Base-by-base conservation (phyloP, 1,140 invertebrate genomes). In the Drosophila prosaltans region DNA sequence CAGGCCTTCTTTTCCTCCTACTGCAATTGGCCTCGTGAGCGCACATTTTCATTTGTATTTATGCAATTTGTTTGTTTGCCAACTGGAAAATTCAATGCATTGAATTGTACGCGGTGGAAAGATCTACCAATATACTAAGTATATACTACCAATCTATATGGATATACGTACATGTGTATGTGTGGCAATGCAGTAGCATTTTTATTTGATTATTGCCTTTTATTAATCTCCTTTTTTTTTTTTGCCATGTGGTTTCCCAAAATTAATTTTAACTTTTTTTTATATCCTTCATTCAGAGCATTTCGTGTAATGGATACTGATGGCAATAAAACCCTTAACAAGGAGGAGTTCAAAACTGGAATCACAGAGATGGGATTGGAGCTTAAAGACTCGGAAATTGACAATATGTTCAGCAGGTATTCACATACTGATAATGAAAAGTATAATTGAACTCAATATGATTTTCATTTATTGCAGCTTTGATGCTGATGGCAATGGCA, bases 261-360 rank as follows among this genome's bases (percentile, higher is more conserved):
- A 60, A 72, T 66, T 63, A 60, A 32, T 51, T 69, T 28, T 10
- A 16, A 68, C 67, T 61, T 81, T 16, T 16, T 16, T 16, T 16
- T 16, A 16, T 16, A 16, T 16, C 16, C 16, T 16, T 16, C 16
- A 16, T 16, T 3, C 91, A 98, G 98, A 92, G 93, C 96, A 66
- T 99, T 99, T 90, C 95, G 97, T 39, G 93, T 96, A 57, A 97
- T 99, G 96, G 98, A 99, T 90, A 96, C 98, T 68, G 97, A 99
- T 93, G 96, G 95, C 26, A 98, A 95, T 91, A 97, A 96, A 83
- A 93, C 95, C 41, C 92, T 99, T 6, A 97, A 95, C 81, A 93
- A 95, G 11, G 96, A 97, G 54, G 98, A 99, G 92, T 98, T 99
- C 84, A 92, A 93, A 1, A 95, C 93, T 21, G 98, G 98, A 8